Conservation (phyloP, 2,113 vertebrate genomes). For the Bos indicus region DNA sequence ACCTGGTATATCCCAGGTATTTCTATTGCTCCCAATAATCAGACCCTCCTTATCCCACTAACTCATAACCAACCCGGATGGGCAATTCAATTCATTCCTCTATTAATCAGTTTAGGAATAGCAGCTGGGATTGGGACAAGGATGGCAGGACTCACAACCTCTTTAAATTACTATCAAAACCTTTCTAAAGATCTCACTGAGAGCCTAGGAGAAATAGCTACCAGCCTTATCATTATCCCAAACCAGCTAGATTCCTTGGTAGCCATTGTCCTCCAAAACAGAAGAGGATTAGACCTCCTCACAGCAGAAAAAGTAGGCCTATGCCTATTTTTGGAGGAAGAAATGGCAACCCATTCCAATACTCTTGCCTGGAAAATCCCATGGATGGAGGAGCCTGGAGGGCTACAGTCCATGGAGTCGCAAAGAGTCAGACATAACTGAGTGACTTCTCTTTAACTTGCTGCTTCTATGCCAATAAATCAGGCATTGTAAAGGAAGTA, state of each 20-base stretch:
- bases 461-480: not conserved
- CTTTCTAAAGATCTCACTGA: not conserved
- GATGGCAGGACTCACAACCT: not conserved
- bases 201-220: not conserved
- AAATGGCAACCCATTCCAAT: not conserved
- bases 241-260: not conserved
- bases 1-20: not conserved
- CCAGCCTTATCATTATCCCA: not conserved
- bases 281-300: not conserved
- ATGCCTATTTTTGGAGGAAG: not conserved
- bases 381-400: not conserved
- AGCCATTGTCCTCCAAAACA: not conserved
- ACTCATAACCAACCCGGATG: not conserved
- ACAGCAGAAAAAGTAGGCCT: not conserved
- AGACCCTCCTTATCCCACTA: not conserved
- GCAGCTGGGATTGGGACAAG: not conserved
- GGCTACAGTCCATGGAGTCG: rapidly evolving
- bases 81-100: not conserved
- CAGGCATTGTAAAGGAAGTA: not conserved
- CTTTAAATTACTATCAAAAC: not conserved
- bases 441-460: not conserved
- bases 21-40: not conserved
- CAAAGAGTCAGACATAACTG: not conserved
- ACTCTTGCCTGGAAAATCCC: not conserved
- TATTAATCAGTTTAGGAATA: not conserved